Conservation (phyloP, 2,797 vertebrate species). For the Tamandua tetradactyla region DNA sequence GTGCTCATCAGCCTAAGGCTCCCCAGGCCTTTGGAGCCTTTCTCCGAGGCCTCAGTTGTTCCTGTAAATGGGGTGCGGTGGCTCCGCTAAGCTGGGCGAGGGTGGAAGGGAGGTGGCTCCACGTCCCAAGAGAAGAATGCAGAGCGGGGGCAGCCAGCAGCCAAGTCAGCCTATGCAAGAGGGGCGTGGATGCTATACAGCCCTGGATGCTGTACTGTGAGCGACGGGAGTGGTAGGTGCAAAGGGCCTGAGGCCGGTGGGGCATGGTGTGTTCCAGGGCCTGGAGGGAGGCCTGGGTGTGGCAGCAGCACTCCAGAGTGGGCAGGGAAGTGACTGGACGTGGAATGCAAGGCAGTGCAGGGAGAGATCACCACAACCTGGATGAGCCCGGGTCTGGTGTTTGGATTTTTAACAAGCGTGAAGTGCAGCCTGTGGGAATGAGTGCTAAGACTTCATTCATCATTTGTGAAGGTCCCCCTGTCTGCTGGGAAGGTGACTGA, state of each 20-base stretch:
- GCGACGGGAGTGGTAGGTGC: background rate
- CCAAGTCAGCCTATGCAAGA: fast-evolving
- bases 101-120: background rate
- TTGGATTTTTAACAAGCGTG: background rate
- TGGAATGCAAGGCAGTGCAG: no score
- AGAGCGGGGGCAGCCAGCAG: no score
- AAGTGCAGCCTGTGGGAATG: background rate
- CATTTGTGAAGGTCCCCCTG: background rate
- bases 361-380: background rate
- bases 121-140: no score
- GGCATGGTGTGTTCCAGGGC: background rate
- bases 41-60: fast-evolving
- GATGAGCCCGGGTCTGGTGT: background rate
- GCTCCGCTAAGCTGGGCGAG: fast-evolving
- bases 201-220: background rate
- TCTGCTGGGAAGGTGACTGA: no score
- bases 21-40: background rate
- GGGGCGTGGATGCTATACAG: fast-evolving
- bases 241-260: background rate
- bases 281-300: fast-evolving
- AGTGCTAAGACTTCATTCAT: background rate
- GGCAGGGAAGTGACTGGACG: no score
- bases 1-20: background rate
- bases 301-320: fast-evolving
- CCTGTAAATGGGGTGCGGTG: background rate